Conservation (phyloP, 2,797 vertebrate genomes). For the Melopsittacus undulatus region DNA sequence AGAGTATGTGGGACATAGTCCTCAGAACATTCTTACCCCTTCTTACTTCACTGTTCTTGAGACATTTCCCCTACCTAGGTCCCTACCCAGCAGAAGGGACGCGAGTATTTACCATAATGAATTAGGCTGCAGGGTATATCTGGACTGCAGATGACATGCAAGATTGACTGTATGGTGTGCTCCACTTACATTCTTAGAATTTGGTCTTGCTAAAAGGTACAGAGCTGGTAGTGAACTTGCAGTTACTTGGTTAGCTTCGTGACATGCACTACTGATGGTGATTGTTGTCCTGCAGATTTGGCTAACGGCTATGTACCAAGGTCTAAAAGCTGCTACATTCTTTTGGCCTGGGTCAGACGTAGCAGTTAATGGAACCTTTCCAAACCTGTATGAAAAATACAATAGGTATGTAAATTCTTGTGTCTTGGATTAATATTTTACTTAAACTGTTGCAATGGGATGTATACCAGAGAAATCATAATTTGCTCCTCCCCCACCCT, state of each 20-base stretch:
- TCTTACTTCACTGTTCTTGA: background rate
- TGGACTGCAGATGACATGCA: background rate
- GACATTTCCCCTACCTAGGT: background rate
- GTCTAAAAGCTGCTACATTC: conserved; percentile 84
- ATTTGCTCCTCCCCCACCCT: rapidly evolving
- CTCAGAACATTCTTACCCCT: background rate
- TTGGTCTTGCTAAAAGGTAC: background rate
- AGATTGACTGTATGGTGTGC: background rate
- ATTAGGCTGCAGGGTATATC: background rate
- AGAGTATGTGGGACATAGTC: background rate
- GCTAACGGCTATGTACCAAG: conserved; percentile 88
- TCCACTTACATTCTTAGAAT: rapidly evolving
- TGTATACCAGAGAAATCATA: background rate
- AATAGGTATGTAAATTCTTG: conserved; percentile 68
- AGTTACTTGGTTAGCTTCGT: rapidly evolving
- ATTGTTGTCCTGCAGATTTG: conserved; percentile 83
- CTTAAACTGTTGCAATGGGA: background rate
- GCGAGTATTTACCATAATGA: rapidly evolving
- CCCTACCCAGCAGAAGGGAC: background rate
- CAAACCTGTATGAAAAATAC: conserved; percentile 81
- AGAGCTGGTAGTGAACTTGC: background rate
- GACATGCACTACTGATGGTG: background rate
- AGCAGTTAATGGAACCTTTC: conserved; percentile 82
- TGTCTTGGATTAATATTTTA: background rate
- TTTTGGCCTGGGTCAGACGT: conserved; percentile 98